phyloP scores from a whole-genome alignment of 1,140 invertebrate species.

The Aporrectodea caliginosa region DNA sequence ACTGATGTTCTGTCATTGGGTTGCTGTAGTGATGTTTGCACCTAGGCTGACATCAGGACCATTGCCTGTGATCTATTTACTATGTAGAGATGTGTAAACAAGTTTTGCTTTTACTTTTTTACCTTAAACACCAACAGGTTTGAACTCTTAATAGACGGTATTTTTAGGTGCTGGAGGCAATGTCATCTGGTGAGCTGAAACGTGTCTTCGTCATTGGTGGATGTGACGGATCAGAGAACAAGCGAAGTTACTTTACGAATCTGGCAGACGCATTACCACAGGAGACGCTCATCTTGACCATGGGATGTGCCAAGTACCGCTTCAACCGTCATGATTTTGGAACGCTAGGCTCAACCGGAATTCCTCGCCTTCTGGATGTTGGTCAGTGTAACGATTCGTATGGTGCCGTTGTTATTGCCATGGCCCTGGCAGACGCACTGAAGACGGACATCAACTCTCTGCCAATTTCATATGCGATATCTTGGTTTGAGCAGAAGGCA shows the following conservation, averaged over 20 bases:
- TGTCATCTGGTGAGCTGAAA: constrained; percentile 35
- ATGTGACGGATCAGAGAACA: constrained; percentile 41
- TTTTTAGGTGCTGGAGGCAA: constrained; percentile 37
- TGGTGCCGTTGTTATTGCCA: constrained; percentile 37
- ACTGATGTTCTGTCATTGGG: no score
- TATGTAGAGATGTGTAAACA: not conserved
- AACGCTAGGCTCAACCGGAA: constrained; percentile 37
- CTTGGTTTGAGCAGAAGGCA: constrained; percentile 43
- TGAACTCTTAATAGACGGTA: no score
- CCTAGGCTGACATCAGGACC: no score
- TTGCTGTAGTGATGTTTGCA: no score
- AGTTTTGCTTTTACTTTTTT: not conserved
- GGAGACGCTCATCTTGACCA: constrained; percentile 39
- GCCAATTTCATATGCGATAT: constrained; percentile 37
- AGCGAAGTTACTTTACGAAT: constrained; percentile 39
- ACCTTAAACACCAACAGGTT: no score
- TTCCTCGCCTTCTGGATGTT: constrained; percentile 40
- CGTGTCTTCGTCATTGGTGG: constrained; percentile 40
- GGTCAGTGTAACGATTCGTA: constrained; percentile 43
- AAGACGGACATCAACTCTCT: constrained; percentile 40
- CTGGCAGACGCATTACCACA: constrained; percentile 34
- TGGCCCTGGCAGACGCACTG: constrained; percentile 36
- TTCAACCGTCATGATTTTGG: constrained; percentile 38
- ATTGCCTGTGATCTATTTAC: no score
- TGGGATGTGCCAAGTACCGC: constrained; percentile 43